Percentiles rank a stretch among this genome's conserved stretches.
Conservation (phyloP, 2,113 vertebrate genomes). For the Nerophis lumbriciformis region DNA sequence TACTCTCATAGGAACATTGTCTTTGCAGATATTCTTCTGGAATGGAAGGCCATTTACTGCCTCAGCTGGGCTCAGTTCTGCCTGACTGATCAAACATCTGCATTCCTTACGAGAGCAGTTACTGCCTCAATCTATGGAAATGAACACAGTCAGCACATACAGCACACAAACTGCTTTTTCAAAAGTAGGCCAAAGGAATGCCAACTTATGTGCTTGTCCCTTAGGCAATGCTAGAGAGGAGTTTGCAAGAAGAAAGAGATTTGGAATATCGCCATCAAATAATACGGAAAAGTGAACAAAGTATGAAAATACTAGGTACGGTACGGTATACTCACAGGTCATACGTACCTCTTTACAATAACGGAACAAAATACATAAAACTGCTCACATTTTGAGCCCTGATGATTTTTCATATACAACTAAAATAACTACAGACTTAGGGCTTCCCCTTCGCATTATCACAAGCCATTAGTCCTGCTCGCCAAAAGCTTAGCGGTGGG, state of each 20-base stretch:
- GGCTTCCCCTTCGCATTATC: no score
- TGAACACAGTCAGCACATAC: constrained; percentile 10
- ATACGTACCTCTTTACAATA: no score
- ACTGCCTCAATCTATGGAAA: constrained; percentile 9
- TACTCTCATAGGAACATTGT: neutral
- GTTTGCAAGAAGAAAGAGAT: constrained; percentile 4
- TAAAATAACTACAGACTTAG: no score
- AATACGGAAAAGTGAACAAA: constrained; percentile 7
- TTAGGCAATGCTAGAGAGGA: neutral
- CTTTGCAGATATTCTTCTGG: constrained; percentile 5
- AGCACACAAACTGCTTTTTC: neutral
- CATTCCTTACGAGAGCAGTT: constrained; percentile 10
- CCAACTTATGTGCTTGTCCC: no score
- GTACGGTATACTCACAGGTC: no score
- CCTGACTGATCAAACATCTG: neutral
- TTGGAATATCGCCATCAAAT: constrained; percentile 24
- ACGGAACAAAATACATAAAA: no score
- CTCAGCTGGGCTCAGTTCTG: constrained; percentile 3
- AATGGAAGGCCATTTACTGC: constrained; percentile 18
- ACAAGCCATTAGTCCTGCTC: no score
- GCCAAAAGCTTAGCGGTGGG: no score
- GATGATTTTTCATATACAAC: no score
- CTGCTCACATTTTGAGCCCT: no score
- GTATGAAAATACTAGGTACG: neutral
- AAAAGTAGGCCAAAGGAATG: constrained; percentile 37